Evolutionary conservation across 2,888 invertebrate species (phyloP).

Genomic region (Drosophila quinaria): DNA sequence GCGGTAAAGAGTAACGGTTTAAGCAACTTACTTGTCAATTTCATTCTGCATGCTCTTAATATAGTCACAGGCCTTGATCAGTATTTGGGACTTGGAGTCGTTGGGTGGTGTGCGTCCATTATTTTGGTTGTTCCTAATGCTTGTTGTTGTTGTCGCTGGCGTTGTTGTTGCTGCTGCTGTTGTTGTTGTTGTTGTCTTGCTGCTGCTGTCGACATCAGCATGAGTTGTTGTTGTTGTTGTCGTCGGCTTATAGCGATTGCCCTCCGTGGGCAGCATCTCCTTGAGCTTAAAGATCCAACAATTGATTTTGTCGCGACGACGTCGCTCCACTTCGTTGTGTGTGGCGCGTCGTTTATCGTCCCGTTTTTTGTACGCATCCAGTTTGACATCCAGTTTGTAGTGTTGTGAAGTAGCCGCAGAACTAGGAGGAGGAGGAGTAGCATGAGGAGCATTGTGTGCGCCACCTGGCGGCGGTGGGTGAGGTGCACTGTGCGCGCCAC

Average conservation of each 20-base stretch:
- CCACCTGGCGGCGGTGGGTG: neutral
- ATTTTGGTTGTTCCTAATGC: slow-evolving; percentile 37
- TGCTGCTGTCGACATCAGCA: neutral
- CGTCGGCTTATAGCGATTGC: slow-evolving; percentile 54
- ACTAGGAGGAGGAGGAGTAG: neutral
- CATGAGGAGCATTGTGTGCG: too few relatives aligned
- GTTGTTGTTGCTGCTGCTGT: slow-evolving; percentile 15
- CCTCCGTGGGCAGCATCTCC: slow-evolving; percentile 92
- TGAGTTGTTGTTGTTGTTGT: neutral
- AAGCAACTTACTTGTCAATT: slow-evolving; percentile 88
- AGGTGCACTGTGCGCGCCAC: too few relatives aligned
- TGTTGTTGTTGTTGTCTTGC: slow-evolving; percentile 8
- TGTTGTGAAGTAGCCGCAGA: slow-evolving; percentile 20
- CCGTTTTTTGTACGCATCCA: slow-evolving; percentile 87
- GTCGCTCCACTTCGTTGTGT: slow-evolving; percentile 97
- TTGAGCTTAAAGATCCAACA: slow-evolving; percentile 98
- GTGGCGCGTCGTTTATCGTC: slow-evolving; percentile 96
- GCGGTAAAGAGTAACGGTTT: too few relatives aligned
- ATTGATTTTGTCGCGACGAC: slow-evolving; percentile 97
- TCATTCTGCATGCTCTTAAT: slow-evolving; percentile 93
- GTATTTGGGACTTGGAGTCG: slow-evolving; percentile 97
- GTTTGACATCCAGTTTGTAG: slow-evolving; percentile 52
- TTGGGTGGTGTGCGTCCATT: slow-evolving; percentile 86
- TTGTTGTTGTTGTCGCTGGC: slow-evolving; percentile 15
- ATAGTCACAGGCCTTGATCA: slow-evolving; percentile 98